Evolutionary conservation across 2,888 invertebrate species (phyloP).

Genomic region (Athalia circularis): DNA sequence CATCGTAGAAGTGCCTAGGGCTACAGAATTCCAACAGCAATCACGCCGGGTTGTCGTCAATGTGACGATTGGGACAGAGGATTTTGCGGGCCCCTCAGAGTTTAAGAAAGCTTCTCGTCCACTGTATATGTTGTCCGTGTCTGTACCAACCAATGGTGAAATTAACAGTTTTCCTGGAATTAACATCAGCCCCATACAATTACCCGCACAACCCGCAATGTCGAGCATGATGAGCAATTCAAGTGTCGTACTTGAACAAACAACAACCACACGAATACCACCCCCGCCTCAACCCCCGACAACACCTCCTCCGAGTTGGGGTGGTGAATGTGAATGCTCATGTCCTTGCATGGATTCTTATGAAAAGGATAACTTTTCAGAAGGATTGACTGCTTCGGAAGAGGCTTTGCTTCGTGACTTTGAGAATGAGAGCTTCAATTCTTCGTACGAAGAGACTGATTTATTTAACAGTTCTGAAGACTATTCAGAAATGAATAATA

Average conservation of each 20-base stretch:
- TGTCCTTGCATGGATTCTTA: constrained; percentile 81
- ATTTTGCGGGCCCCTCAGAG: constrained; percentile 69
- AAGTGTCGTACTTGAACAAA: constrained; percentile 36
- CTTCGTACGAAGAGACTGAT: constrained; percentile 31
- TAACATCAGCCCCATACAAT: constrained; percentile 76
- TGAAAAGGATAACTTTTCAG: constrained; percentile 65
- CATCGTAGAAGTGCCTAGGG: constrained; percentile 68
- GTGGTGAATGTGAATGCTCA: constrained; percentile 84
- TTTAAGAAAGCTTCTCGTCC: constrained; percentile 78
- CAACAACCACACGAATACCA: constrained; percentile 68
- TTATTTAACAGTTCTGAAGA: constrained; percentile 31
- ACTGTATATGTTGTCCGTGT: constrained; percentile 87
- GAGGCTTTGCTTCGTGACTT: constrained; percentile 26
- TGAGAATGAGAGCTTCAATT: constrained; percentile 32
- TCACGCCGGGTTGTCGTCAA: constrained; percentile 85
- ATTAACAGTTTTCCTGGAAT: constrained; percentile 73
- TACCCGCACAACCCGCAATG: constrained; percentile 47
- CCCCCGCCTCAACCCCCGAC: constrained; percentile 65
- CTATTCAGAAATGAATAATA: constrained; percentile 8
- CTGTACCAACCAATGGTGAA: constrained; percentile 82
- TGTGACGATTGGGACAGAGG: constrained; percentile 87
- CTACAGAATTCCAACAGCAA: constrained; percentile 45
- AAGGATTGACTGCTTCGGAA: constrained; percentile 37
- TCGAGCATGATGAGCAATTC: constrained; percentile 23
- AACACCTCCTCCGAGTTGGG: constrained; percentile 72